Percentiles rank a stretch among this genome's conserved stretches.
These are phyloP conservation scores for Perdita meconis DNA, from an alignment of 2,888 invertebrate species.

Conservation along the genomic window DNA sequence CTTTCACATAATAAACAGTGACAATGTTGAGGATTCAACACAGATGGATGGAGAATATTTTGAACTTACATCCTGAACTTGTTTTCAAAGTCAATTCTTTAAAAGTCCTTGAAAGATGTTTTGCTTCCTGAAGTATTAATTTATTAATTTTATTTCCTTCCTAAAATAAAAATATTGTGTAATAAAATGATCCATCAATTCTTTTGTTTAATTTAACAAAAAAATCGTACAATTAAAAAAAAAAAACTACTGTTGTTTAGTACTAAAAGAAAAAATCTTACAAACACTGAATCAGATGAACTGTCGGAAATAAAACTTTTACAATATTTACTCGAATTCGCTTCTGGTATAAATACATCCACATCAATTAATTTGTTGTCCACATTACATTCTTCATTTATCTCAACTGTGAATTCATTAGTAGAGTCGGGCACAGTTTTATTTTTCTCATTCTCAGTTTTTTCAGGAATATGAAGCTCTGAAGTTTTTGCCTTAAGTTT, in stretches of 20 bases:
- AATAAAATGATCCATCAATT: no score
- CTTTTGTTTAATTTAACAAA: no score
- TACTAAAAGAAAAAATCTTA: constrained; percentile 60
- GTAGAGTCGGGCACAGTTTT: neutral
- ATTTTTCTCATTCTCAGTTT: constrained; percentile 7
- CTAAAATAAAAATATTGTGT: constrained; percentile 23
- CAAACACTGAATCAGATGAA: constrained; percentile 77
- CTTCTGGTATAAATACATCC: constrained; percentile 67
- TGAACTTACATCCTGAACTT: constrained; percentile 73
- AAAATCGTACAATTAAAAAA: no score
- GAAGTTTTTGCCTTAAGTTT: constrained; percentile 64
- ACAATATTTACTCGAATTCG: constrained; percentile 20
- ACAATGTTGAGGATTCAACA: neutral
- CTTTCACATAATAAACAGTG: constrained; percentile 1
- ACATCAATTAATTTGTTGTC: constrained; percentile 73
- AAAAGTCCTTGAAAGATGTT: constrained; percentile 75
- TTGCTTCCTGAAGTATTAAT: constrained; percentile 76
- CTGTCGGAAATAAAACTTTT: constrained; percentile 58
- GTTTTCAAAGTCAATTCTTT: constrained; percentile 73
- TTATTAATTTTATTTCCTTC: constrained; percentile 56
- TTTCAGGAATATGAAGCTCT: constrained; percentile 18
- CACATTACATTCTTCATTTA: constrained; percentile 7
- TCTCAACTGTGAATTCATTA: constrained; percentile 9
- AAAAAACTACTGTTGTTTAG: neutral
- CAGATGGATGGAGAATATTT: neutral